These are phyloP conservation scores for Muricea muricata DNA, from an alignment of 92 coral and sea anemone genomes.

Conservation along the genomic window DNA sequence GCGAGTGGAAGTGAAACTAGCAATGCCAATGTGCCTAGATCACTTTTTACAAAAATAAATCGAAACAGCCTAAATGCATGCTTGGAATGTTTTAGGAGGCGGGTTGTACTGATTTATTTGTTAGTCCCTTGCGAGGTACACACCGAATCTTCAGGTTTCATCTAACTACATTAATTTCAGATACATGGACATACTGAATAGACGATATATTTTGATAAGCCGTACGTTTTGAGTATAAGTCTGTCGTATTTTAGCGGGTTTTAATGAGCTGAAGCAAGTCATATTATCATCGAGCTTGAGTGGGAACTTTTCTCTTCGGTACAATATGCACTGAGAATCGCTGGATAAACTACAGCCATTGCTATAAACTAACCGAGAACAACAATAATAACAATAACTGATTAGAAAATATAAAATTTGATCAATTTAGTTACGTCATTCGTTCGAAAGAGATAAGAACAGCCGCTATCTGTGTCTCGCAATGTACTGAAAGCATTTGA, in stretches of 20 bases:
- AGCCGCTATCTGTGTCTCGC: slow-evolving; percentile 19
- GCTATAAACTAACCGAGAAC: too few relatives aligned
- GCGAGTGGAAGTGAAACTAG: background rate
- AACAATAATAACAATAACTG: background rate
- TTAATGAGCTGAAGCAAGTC: too few relatives aligned
- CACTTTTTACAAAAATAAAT: too few relatives aligned
- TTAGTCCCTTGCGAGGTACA: too few relatives aligned
- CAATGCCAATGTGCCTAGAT: too few relatives aligned
- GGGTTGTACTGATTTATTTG: too few relatives aligned
- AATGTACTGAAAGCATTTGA: background rate
- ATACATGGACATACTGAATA: background rate
- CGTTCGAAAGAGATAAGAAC: slow-evolving; percentile 4
- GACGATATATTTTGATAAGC: background rate
- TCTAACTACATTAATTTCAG: background rate
- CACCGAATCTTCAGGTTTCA: background rate
- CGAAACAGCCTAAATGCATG: too few relatives aligned
- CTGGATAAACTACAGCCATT: background rate
- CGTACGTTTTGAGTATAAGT: background rate
- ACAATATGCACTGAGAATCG: background rate
- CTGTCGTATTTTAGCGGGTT: too few relatives aligned
- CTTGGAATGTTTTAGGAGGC: too few relatives aligned
- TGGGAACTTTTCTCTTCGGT: too few relatives aligned
- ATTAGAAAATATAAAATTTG: background rate
- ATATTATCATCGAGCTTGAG: too few relatives aligned
- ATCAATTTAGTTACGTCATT: background rate